Percentiles rank a stretch among this genome's conserved stretches.
Conservation (phyloP, 2,113 vertebrate genomes). For the Nettapus auritus region DNA sequence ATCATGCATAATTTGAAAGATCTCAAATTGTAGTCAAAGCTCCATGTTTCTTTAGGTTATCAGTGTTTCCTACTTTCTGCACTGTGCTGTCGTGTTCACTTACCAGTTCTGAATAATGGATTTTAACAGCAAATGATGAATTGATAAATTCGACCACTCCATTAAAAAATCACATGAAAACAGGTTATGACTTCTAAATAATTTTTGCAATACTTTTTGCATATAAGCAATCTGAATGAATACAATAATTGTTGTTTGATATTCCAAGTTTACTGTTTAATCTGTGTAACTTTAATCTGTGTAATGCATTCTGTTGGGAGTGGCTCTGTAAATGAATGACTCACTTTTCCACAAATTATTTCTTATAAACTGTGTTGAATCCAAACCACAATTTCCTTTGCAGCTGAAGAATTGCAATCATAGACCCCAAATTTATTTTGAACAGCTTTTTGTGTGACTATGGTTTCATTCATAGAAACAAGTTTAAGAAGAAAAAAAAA, state of each 20-base stretch:
- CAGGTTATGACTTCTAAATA: background rate
- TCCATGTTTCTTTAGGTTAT: background rate
- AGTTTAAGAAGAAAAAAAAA: background rate
- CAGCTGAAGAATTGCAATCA: background rate
- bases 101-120: background rate
- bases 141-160: background rate
- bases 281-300: background rate
- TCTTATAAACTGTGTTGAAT: background rate
- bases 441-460: background rate
- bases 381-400: constrained; percentile 7
- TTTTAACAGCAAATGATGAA: background rate
- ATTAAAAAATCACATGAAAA: background rate
- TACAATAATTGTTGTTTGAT: background rate
- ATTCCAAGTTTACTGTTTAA: background rate
- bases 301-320: background rate
- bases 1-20: background rate
- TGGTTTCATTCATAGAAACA: background rate
- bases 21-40: background rate
- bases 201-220: background rate
- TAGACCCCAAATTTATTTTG: background rate
- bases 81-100: background rate
- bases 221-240: background rate
- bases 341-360: background rate
- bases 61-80: background rate
- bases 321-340: background rate